phyloP scores from a whole-genome alignment of 2,888 invertebrate genomes.

The Autographa pulchrina region DNA sequence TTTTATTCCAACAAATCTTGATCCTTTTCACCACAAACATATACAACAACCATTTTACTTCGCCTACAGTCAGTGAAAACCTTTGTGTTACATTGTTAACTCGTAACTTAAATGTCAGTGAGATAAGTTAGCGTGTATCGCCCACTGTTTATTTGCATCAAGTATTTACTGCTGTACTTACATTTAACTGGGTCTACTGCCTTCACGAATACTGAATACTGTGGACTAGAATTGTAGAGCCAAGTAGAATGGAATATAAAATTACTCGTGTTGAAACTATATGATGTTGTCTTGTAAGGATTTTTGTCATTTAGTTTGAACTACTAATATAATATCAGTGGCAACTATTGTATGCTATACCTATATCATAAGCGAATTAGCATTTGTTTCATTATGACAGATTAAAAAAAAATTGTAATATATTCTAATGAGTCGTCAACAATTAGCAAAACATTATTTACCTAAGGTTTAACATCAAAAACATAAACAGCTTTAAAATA shows the following conservation, averaged over 20 bases:
- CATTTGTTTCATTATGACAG: too few species aligned
- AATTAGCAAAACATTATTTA: not conserved
- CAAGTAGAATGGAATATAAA: not conserved
- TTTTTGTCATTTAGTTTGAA: too few species aligned
- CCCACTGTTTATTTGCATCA: slow-evolving; percentile 62
- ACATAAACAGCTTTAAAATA: not conserved
- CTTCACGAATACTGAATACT: slow-evolving; percentile 10
- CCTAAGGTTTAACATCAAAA: not conserved
- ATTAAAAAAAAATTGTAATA: too few species aligned
- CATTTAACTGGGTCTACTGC: slow-evolving; percentile 56
- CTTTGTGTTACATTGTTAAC: slow-evolving; percentile 34
- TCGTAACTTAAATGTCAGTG: slow-evolving; percentile 50
- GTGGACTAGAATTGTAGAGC: not conserved
- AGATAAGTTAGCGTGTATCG: slow-evolving; percentile 58
- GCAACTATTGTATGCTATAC: too few species aligned
- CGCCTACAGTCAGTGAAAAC: too few species aligned
- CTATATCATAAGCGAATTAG: too few species aligned
- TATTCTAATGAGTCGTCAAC: too few species aligned
- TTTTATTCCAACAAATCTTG: not conserved
- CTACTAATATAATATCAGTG: too few species aligned
- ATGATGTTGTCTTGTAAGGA: too few species aligned
- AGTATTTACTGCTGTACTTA: slow-evolving; percentile 63
- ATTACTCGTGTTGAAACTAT: not conserved
- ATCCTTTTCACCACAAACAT: not conserved
- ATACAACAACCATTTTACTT: not conserved